Evolutionary conservation across 1,140 invertebrate species (phyloP).

Genomic region (Dinothrombium tinctorium): DNA sequence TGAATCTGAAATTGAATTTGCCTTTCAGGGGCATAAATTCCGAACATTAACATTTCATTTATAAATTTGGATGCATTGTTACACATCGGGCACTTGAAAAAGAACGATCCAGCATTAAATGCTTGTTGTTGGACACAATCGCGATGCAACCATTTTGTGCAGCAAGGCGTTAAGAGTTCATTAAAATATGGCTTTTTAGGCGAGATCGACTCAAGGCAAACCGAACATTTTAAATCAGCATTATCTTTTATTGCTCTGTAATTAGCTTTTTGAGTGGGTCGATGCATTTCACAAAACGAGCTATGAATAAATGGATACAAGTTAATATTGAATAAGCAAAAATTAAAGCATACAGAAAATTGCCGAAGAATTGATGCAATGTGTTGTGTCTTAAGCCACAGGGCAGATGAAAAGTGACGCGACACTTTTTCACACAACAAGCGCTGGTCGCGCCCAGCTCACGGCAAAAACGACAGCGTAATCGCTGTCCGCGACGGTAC

Average conservation of each 20-base stretch:
- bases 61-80: slow-evolving; percentile 35
- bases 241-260: not conserved
- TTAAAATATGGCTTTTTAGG: not conserved
- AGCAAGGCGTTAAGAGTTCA: slow-evolving; percentile 33
- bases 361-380: slow-evolving; percentile 33
- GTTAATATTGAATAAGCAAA: not conserved
- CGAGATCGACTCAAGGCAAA: not conserved
- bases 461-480: slow-evolving; percentile 32
- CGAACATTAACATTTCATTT: slow-evolving; percentile 31
- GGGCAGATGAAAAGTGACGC: slow-evolving; percentile 32
- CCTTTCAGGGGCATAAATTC: slow-evolving; percentile 36
- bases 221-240: not conserved
- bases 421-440: slow-evolving; percentile 30
- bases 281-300: slow-evolving; percentile 34
- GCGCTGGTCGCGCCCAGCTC: slow-evolving; percentile 34
- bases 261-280: slow-evolving; percentile 25
- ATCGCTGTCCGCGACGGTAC: not conserved
- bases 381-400: slow-evolving; percentile 32
- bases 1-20: not conserved
- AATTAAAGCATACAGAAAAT: slow-evolving; percentile 27
- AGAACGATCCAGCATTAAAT: slow-evolving; percentile 31
- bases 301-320: slow-evolving; percentile 17
- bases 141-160: slow-evolving; percentile 19
- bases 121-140: slow-evolving; percentile 27
- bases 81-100: slow-evolving; percentile 41